A percentile compares a stretch with the other conserved stretches of the same genome.
phyloP scores from a whole-genome alignment of 1,140 invertebrate species.

The Drosophila kikkawai region DNA sequence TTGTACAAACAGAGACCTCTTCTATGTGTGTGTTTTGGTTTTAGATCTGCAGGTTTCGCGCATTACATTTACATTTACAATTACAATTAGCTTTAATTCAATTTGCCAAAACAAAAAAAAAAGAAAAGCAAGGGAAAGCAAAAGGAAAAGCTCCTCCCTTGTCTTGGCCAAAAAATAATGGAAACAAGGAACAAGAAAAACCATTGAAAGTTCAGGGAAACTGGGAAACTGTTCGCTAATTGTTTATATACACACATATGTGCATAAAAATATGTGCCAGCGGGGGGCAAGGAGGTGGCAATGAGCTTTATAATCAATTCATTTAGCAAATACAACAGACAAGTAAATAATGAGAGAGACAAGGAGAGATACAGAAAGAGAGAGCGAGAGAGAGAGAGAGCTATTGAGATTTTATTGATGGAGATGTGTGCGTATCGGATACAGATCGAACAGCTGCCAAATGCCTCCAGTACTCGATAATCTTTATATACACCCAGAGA shows the following conservation, averaged over 20 bases:
- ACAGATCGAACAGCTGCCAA: constrained; percentile 61
- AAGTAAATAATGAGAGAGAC: constrained; percentile 23
- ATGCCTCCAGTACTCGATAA: constrained; percentile 52
- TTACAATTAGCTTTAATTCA: constrained; percentile 76
- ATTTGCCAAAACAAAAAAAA: constrained; percentile 46
- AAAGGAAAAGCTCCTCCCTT: constrained; percentile 4
- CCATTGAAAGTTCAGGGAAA: constrained; percentile 22
- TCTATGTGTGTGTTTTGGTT: background rate
- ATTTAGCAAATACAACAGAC: constrained; percentile 25
- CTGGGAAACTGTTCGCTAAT: constrained; percentile 23
- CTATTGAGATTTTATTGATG: constrained; percentile 31
- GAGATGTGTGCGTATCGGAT: constrained; percentile 39
- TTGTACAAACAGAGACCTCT: constrained; percentile 1
- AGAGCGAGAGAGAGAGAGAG: constrained; percentile 1
- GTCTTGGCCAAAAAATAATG: constrained; percentile 1
- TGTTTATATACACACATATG: constrained; percentile 51
- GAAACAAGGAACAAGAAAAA: constrained; percentile 17
- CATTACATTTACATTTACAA: constrained; percentile 53
- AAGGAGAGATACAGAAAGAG: background rate
- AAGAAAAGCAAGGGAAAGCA: background rate
- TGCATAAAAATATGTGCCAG: constrained; percentile 42
- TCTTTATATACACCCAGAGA: constrained; percentile 26
- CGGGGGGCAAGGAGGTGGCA: constrained; percentile 11
- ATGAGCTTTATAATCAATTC: constrained; percentile 66
- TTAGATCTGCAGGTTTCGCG: constrained; percentile 22